These are phyloP conservation scores for Magallana ariakensis DNA, from an alignment of 1,140 invertebrate genomes.

Conservation along the genomic window DNA sequence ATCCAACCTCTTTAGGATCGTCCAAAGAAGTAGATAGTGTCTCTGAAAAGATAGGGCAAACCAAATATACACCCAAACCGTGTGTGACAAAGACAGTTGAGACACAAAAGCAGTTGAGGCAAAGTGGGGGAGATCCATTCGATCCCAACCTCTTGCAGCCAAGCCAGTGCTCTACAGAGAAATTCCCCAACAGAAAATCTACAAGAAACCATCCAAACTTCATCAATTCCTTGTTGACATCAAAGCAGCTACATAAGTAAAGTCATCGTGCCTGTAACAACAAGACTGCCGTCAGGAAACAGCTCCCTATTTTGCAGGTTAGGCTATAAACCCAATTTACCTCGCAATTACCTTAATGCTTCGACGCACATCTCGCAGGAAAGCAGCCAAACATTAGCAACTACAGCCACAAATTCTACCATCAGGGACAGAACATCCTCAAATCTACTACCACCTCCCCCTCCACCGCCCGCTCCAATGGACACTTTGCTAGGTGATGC, in stretches of 20 bases:
- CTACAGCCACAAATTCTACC: neutral
- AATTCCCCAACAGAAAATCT: neutral
- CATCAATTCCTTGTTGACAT: neutral
- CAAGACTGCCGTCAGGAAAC: neutral
- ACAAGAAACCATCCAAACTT: neutral
- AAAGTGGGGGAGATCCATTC: neutral
- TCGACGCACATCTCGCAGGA: neutral
- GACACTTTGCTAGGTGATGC: neutral
- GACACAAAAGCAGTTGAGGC: no score
- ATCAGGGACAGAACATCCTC: neutral
- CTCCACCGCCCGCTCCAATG: neutral
- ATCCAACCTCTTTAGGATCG: neutral
- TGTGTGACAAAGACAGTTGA: no score
- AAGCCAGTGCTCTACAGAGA: conserved; percentile 4
- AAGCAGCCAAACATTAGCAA: neutral
- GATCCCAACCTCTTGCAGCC: neutral
- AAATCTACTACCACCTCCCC: neutral
- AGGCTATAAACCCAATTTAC: neutral
- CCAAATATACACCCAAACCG: no score
- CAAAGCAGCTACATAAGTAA: neutral
- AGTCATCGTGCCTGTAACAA: neutral
- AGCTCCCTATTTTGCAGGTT: neutral
- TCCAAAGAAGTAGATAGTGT: neutral
- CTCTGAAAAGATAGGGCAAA: no score
- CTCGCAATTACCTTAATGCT: neutral